Conservation (phyloP, 2,797 vertebrate species). For the Sebastes alutus region DNA sequence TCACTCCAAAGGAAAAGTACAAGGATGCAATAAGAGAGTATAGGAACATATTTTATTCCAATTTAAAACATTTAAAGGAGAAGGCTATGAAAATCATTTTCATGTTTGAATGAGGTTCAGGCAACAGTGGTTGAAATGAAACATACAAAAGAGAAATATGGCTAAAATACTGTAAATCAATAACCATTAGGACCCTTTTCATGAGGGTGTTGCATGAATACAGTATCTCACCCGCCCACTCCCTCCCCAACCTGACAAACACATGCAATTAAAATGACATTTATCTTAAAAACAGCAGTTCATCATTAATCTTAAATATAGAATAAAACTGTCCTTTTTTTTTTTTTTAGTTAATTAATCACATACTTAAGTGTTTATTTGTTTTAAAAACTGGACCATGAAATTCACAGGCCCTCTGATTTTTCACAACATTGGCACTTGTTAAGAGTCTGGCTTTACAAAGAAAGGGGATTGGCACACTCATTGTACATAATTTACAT, state of each 20-base stretch:
- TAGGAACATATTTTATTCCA: slow-evolving; percentile 97
- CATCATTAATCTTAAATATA: slow-evolving; percentile 84
- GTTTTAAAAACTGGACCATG: slow-evolving; percentile 87
- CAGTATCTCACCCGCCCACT: slow-evolving; percentile 70
- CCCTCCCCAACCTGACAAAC: slow-evolving; percentile 78
- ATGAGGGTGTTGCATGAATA: slow-evolving; percentile 73
- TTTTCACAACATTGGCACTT: slow-evolving; percentile 91
- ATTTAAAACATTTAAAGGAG: slow-evolving; percentile 97
- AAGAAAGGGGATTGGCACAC: slow-evolving; percentile 90
- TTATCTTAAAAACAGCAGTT: slow-evolving; percentile 87
- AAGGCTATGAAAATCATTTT: slow-evolving; percentile 98
- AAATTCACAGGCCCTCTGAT: slow-evolving; percentile 86
- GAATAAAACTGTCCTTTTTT: slow-evolving; percentile 79
- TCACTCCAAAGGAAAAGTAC: slow-evolving; percentile 16
- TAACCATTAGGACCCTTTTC: slow-evolving; percentile 76
- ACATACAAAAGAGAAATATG: slow-evolving; percentile 85
- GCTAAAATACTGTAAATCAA: slow-evolving; percentile 87
- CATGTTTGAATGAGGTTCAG: slow-evolving; percentile 91
- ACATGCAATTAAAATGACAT: slow-evolving; percentile 92
- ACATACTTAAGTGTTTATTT: slow-evolving; percentile 83
- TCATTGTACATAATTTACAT: slow-evolving; percentile 89
- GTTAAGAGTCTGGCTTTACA: slow-evolving; percentile 88
- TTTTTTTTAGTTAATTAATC: slow-evolving; percentile 70
- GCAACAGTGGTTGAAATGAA: slow-evolving; percentile 90
- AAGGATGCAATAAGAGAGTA: slow-evolving; percentile 72